These are phyloP conservation scores for Climacteris rufus DNA, from an alignment of 2,113 vertebrate genomes.

Conservation along the genomic window DNA sequence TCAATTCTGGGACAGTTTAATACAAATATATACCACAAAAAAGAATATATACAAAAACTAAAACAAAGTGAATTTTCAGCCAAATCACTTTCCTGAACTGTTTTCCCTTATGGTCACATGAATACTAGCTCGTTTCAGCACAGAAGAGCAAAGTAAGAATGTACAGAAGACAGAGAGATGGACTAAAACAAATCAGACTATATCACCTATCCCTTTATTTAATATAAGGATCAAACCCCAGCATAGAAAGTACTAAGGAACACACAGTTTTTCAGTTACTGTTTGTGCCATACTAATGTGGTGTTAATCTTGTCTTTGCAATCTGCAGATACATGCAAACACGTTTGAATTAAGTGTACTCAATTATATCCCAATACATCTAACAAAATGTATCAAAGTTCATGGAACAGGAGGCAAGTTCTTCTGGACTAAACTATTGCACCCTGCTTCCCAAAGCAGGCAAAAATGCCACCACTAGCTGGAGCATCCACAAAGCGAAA, in stretches of 20 bases:
- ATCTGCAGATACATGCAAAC: background rate
- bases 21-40: background rate
- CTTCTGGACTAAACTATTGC: background rate
- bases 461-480: background rate
- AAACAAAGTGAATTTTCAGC: background rate
- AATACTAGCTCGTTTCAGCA: background rate
- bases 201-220: background rate
- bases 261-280: background rate
- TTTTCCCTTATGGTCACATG: background rate
- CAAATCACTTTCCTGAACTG: background rate
- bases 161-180: background rate
- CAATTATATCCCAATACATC: background rate
- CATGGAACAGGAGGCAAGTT: background rate
- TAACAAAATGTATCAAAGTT: background rate
- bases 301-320: background rate
- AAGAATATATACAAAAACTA: background rate
- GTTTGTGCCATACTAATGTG: rapidly evolving
- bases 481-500: background rate
- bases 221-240: background rate
- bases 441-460: background rate
- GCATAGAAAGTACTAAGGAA: background rate
- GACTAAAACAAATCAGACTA: background rate
- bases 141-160: background rate
- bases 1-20: background rate
- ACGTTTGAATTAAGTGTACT: background rate